phyloP scores from a whole-genome alignment of 1,140 invertebrate genomes.

The Bombus confusus region DNA sequence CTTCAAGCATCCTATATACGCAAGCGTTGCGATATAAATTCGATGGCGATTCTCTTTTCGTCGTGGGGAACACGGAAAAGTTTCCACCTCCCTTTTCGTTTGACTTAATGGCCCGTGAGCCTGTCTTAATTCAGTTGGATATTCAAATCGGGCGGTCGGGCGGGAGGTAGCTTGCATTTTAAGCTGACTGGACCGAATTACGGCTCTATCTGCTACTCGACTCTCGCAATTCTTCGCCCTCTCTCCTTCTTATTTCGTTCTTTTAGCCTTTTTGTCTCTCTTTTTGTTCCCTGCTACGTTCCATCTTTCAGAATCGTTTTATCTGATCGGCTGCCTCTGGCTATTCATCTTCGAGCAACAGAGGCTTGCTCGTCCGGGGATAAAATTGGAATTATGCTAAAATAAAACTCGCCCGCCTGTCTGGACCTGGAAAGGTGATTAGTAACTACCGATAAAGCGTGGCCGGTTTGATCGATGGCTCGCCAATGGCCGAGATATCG shows the following conservation, averaged over 20 bases:
- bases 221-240: slow-evolving; percentile 23
- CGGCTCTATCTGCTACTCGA: slow-evolving; percentile 54
- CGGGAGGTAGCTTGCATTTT: slow-evolving; percentile 61
- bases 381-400: slow-evolving; percentile 78
- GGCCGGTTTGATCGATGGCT: slow-evolving; percentile 58
- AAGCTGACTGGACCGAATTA: slow-evolving; percentile 72
- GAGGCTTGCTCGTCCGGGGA: slow-evolving; percentile 59
- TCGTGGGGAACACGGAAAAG: slow-evolving; percentile 5
- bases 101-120: slow-evolving; percentile 66
- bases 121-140: slow-evolving; percentile 75
- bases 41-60: slow-evolving; percentile 24
- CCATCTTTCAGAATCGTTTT: slow-evolving; percentile 28
- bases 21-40: slow-evolving; percentile 14
- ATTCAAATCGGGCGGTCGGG: slow-evolving; percentile 64
- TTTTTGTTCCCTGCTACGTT: neutral
- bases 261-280: neutral
- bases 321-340: slow-evolving; percentile 18
- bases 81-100: slow-evolving; percentile 43
- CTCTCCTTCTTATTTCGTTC: neutral
- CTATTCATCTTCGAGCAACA: neutral
- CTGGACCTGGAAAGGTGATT: slow-evolving; percentile 56
- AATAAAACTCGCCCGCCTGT: slow-evolving; percentile 63
- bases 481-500: neutral
- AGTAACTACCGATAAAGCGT: slow-evolving; percentile 70
- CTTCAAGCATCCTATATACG: neutral